Percentiles rank a stretch among this genome's conserved stretches.
Evolutionary conservation across 2,797 vertebrate species (phyloP).

Genomic region (Hybognathus amarus): DNA sequence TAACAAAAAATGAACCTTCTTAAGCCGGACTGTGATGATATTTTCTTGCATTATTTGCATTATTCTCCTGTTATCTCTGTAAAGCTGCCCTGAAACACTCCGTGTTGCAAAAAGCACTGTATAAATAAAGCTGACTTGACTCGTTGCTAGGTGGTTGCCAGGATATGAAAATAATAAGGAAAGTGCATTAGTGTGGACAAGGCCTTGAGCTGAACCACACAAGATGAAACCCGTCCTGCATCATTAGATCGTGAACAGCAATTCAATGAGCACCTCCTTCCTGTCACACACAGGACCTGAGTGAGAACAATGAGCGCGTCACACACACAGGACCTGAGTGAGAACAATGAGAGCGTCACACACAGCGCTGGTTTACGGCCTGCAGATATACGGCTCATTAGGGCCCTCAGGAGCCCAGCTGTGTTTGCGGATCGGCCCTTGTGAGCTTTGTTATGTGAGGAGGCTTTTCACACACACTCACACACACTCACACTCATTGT

Average conservation of each 20-base stretch:
- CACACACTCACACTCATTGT: conserved; percentile 52
- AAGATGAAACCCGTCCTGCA: conserved; percentile 73
- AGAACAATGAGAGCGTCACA: conserved; percentile 12
- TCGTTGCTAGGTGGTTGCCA: too few species aligned
- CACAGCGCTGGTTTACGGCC: conserved; percentile 54
- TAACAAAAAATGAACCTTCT: too few species aligned
- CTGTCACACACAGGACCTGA: conserved; percentile 29
- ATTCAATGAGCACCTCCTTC: conserved; percentile 50
- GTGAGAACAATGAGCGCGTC: conserved; percentile 26
- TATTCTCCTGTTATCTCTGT: too few species aligned
- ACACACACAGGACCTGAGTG: conserved; percentile 12
- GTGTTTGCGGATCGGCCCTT: conserved; percentile 82
- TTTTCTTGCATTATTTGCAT: too few species aligned
- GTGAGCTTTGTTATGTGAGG: conserved; percentile 80
- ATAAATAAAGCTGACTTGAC: too few species aligned
- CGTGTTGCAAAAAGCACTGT: too few species aligned
- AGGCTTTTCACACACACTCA: conserved; percentile 74
- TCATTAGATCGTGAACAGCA: conserved; percentile 70
- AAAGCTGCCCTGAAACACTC: too few species aligned
- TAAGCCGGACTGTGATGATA: too few species aligned
- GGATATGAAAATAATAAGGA: too few species aligned
- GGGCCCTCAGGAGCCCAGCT: conserved; percentile 78
- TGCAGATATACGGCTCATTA: conserved; percentile 79
- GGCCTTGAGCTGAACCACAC: conserved; percentile 56
- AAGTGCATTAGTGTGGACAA: too few species aligned